phyloP scores from a whole-genome alignment of 1,140 invertebrate species.

The Drosophila mayri region DNA sequence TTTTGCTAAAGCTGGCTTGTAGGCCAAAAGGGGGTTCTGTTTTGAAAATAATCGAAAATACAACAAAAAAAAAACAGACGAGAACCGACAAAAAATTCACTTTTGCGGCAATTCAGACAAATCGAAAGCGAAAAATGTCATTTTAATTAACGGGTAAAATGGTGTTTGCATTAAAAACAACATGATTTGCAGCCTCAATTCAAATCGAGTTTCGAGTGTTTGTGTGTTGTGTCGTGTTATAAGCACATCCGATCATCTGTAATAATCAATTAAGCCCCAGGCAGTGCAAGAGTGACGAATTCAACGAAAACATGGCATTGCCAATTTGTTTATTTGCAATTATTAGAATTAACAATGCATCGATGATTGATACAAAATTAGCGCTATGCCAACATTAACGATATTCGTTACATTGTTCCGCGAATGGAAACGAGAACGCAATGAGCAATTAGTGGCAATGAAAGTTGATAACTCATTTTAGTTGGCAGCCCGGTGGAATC shows the following conservation, averaged over 20 bases:
- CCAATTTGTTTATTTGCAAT: conserved; percentile 52
- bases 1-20: conserved; percentile 45
- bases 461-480: conserved; percentile 57
- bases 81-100: conserved; percentile 1
- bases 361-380: conserved; percentile 32
- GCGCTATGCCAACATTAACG: conserved; percentile 22
- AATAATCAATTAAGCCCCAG: conserved; percentile 45
- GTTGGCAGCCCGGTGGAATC: conserved; percentile 24
- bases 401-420: not conserved
- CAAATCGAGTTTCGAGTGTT: too few species aligned
- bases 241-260: conserved; percentile 45
- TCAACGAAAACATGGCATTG: conserved; percentile 39
- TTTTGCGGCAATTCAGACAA: not conserved
- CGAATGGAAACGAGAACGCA: not conserved
- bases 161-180: conserved; percentile 38
- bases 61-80: not conserved
- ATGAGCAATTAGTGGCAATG: conserved; percentile 39
- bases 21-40: conserved; percentile 3
- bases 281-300: not conserved
- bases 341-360: conserved; percentile 51
- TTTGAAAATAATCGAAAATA: conserved; percentile 3
- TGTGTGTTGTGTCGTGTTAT: conserved; percentile 18
- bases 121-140: conserved; percentile 24
- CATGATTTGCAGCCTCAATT: conserved; percentile 24
- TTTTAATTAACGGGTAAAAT: conserved; percentile 46